Evolutionary conservation across 2,797 vertebrate genomes (phyloP).

Genomic region (Serranus cabrilla): DNA sequence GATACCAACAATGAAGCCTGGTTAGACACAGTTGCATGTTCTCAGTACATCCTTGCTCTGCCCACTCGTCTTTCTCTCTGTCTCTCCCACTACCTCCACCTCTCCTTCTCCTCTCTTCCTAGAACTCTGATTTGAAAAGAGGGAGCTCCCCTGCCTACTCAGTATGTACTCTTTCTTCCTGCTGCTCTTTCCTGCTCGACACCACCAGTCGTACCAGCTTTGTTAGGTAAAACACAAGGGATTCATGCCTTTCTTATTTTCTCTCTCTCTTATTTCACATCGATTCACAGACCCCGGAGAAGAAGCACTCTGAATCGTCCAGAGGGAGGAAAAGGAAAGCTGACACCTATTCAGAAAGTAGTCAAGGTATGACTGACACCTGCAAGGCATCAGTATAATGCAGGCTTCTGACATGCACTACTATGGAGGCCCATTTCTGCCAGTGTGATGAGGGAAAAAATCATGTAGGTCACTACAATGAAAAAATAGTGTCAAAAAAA

Average conservation of each 20-base stretch:
- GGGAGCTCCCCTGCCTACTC: slow-evolving; percentile 89
- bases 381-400: background rate
- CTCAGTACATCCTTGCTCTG: slow-evolving; percentile 20
- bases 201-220: slow-evolving; percentile 48
- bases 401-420: background rate
- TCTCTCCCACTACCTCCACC: slow-evolving; percentile 64
- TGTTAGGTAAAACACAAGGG: slow-evolving; percentile 65
- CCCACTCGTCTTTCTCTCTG: slow-evolving; percentile 57
- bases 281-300: slow-evolving; percentile 94
- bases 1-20: background rate
- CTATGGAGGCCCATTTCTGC: background rate
- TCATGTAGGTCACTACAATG: no score
- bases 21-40: slow-evolving; percentile 24
- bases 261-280: slow-evolving; percentile 44
- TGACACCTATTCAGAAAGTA: slow-evolving; percentile 96
- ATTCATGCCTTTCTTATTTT: slow-evolving; percentile 38
- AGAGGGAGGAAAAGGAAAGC: slow-evolving; percentile 98
- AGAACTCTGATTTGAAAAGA: slow-evolving; percentile 87
- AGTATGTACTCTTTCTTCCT: slow-evolving; percentile 79
- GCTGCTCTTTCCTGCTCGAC: slow-evolving; percentile 57
- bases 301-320: slow-evolving; percentile 96
- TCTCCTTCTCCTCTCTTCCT: slow-evolving; percentile 61
- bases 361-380: slow-evolving; percentile 90
- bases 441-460: no score
- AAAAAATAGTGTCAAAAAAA: no score